phyloP scores from a whole-genome alignment of 2,113 vertebrate genomes.

The Meleagris gallopavo region DNA sequence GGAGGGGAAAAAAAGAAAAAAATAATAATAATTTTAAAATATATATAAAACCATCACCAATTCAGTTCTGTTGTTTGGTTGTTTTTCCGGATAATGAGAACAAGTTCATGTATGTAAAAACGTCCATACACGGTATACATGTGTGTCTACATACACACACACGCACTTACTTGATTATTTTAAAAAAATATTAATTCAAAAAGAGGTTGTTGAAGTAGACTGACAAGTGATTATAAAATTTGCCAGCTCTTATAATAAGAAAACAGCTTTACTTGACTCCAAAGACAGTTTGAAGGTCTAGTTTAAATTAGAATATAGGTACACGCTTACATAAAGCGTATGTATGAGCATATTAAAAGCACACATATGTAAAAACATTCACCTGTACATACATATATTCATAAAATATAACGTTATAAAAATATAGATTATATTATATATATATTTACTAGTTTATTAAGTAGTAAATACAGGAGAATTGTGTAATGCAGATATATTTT shows the following conservation, averaged over 20 bases:
- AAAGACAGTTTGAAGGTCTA: neutral
- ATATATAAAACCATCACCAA: neutral
- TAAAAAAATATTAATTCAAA: neutral
- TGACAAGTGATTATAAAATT: neutral
- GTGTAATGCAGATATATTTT: neutral
- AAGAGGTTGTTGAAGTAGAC: neutral
- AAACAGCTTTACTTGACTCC: neutral
- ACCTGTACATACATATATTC: neutral
- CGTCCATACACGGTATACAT: neutral
- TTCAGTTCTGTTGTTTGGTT: neutral
- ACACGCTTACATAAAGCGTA: neutral
- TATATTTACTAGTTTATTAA: neutral
- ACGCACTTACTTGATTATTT: neutral
- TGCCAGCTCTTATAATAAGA: neutral
- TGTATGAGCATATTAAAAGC: neutral
- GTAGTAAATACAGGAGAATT: neutral
- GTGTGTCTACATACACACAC: neutral
- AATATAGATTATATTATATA: neutral
- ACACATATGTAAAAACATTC: neutral
- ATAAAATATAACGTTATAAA: neutral
- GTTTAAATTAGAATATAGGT: neutral
- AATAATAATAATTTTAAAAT: no score
- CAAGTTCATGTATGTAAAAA: neutral
- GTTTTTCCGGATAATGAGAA: neutral
- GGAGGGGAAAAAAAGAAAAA: neutral